Evolutionary conservation across 2,113 vertebrate species (phyloP).

Genomic region (Crypturellus undulatus): DNA sequence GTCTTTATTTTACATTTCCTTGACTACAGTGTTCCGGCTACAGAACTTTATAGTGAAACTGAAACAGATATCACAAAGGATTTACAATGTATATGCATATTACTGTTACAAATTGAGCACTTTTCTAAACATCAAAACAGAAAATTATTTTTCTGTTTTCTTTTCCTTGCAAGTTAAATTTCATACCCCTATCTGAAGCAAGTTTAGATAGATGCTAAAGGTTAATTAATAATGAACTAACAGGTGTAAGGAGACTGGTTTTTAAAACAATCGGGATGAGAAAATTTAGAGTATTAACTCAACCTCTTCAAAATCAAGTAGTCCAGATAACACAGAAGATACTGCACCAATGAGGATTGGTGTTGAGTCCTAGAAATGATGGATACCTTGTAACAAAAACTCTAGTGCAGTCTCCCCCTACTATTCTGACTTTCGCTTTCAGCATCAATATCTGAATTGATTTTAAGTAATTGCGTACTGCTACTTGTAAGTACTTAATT

Average conservation of each 20-base stretch:
- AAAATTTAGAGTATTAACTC: not conserved
- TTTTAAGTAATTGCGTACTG: not conserved
- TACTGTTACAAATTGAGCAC: not conserved
- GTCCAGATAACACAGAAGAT: not conserved
- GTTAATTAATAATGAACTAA: not conserved
- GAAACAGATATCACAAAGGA: not conserved
- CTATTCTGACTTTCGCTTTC: not conserved
- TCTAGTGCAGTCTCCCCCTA: not conserved
- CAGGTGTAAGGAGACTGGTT: not conserved
- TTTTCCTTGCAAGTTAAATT: not conserved
- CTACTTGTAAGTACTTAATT: not conserved
- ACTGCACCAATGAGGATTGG: not conserved
- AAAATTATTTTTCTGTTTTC: not conserved
- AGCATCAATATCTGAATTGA: not conserved
- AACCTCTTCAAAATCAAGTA: not conserved
- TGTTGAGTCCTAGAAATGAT: not conserved
- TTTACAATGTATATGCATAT: not conserved
- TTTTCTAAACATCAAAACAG: not conserved
- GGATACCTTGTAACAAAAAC: not conserved
- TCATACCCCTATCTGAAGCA: not conserved
- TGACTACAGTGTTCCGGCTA: not conserved
- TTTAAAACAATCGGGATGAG: not conserved
- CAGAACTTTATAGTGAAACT: not conserved
- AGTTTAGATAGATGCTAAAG: not conserved
- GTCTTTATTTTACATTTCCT: not conserved